Conservation (phyloP, 2,888 invertebrate species). For the Temnothorax rugatulus region DNA sequence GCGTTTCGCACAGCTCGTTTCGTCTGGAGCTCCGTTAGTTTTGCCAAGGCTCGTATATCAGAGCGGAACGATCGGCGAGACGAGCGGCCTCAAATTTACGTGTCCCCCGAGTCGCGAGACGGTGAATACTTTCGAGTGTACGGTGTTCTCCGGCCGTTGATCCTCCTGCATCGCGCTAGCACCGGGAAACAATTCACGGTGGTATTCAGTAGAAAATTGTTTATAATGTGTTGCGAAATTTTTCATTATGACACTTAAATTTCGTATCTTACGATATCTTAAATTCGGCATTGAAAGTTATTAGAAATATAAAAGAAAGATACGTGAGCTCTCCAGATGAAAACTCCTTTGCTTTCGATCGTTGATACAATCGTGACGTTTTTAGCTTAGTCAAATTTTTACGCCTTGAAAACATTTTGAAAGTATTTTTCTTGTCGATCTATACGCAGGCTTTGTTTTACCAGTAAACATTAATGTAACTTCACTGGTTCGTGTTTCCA, state of each 20-base stretch:
- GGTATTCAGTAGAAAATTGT: not conserved
- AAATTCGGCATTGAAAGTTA: not conserved
- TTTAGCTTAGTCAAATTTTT: not conserved
- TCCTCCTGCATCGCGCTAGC: slow-evolving; percentile 17
- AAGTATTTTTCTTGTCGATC: not conserved
- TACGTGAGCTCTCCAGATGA: not conserved
- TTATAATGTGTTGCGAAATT: not conserved
- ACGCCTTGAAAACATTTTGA: not conserved
- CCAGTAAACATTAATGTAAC: slow-evolving; percentile 20
- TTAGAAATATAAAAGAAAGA: not conserved
- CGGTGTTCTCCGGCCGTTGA: slow-evolving; percentile 67
- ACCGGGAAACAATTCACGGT: not conserved
- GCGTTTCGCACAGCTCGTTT: slow-evolving; percentile 64
- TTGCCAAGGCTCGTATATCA: slow-evolving; percentile 60
- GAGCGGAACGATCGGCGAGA: slow-evolving; percentile 61
- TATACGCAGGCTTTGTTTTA: not conserved
- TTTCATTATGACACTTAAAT: not conserved
- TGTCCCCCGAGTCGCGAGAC: slow-evolving; percentile 64
- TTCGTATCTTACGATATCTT: not conserved
- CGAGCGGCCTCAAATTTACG: slow-evolving; percentile 65
- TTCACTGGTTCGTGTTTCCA: not conserved
- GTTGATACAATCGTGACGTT: not conserved
- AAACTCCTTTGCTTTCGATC: not conserved
- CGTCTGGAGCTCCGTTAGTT: slow-evolving; percentile 56
- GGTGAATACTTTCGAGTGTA: slow-evolving; percentile 69